phyloP scores from a whole-genome alignment of 2,797 vertebrate species.

The Lutra lutra region DNA sequence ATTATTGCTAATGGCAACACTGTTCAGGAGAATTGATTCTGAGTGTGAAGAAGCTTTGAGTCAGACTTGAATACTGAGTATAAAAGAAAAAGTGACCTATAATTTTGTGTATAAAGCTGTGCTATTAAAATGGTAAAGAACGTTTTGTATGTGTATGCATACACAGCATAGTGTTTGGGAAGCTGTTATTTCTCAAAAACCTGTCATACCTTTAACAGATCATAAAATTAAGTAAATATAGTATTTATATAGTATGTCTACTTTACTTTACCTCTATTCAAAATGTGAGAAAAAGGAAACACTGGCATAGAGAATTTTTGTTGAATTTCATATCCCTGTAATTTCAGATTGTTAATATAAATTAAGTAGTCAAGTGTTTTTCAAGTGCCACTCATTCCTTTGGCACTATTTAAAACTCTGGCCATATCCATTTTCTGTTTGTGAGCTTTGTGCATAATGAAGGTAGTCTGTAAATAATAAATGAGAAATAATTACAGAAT shows the following conservation, averaged over 20 bases:
- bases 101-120: neutral
- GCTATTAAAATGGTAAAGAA: neutral
- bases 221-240: neutral
- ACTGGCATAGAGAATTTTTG: neutral
- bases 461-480: constrained; percentile 35
- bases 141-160: neutral
- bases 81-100: neutral
- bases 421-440: neutral
- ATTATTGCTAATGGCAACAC: neutral
- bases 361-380: neutral
- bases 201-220: neutral
- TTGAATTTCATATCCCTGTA: neutral
- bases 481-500: constrained; percentile 52
- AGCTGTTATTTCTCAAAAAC: neutral
- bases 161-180: neutral
- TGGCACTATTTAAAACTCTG: neutral
- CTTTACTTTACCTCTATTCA: neutral
- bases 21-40: neutral
- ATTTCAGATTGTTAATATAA: constrained; percentile 46
- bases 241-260: neutral
- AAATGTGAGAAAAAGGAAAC: neutral
- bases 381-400: neutral
- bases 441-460: neutral
- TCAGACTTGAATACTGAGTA: neutral
- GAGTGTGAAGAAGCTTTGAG: neutral